These are phyloP conservation scores for Coenonympha glycerion DNA, from an alignment of 2,888 invertebrate genomes.

Conservation along the genomic window DNA sequence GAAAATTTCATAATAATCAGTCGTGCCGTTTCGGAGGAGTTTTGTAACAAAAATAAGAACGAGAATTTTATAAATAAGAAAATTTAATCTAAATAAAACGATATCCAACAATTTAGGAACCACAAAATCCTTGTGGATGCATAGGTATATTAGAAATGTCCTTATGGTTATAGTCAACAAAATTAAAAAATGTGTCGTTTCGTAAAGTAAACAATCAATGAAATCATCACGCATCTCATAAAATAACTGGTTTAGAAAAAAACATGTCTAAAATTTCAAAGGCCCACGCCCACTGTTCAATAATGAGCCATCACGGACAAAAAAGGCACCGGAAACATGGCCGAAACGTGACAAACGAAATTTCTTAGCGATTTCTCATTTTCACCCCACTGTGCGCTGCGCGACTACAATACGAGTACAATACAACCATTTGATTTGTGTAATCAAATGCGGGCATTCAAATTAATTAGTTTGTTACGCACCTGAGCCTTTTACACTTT, in stretches of 20 bases:
- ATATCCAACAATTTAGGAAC: no score
- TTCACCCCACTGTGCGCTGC: constrained; percentile 61
- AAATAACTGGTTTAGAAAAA: constrained; percentile 9
- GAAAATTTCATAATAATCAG: no score
- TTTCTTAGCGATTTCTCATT: constrained; percentile 76
- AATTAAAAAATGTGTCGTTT: no score
- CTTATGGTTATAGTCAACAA: no score
- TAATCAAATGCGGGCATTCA: constrained; percentile 75
- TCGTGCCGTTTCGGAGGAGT: no score
- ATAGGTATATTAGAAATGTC: no score
- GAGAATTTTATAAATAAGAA: no score
- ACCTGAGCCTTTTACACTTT: constrained; percentile 66
- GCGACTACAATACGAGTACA: no score
- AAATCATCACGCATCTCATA: not conserved
- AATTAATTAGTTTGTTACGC: constrained; percentile 75
- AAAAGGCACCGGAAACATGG: constrained; percentile 64
- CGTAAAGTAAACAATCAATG: not conserved
- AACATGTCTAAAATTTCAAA: constrained; percentile 22
- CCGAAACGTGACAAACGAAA: constrained; percentile 70
- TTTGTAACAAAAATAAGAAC: no score
- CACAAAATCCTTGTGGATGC: no score
- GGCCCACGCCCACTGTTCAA: constrained; percentile 26
- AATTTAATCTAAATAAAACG: no score
- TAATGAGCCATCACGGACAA: constrained; percentile 61
- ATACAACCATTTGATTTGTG: constrained; percentile 69